A percentile compares a stretch with the other conserved stretches of the same genome.
phyloP scores from a whole-genome alignment of 2,113 vertebrate species.

The Neolamprologus fasciatus region DNA sequence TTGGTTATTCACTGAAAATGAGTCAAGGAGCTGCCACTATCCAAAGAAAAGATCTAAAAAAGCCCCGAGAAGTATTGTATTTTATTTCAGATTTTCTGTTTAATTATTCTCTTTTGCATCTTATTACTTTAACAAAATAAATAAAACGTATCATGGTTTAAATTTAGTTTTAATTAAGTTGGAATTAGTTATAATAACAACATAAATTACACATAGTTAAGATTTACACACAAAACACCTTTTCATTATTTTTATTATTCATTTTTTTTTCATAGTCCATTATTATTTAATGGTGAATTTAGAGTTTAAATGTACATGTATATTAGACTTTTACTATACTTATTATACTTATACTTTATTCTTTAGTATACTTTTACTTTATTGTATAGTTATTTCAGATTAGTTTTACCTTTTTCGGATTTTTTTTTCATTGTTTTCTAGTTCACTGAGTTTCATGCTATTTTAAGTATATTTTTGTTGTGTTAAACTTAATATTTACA shows the following conservation, averaged over 20 bases:
- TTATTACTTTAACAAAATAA: no score
- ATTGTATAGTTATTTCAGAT: not conserved
- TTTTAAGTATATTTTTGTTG: not conserved
- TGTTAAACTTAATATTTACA: not conserved
- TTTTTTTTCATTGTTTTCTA: not conserved
- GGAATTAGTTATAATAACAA: not conserved
- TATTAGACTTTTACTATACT: not conserved
- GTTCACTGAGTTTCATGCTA: not conserved
- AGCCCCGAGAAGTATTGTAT: no score
- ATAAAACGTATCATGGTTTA: not conserved
- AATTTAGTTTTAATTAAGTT: not conserved
- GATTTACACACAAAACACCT: not conserved
- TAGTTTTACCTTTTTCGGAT: not conserved
- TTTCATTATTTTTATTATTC: not conserved
- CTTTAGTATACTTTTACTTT: not conserved
- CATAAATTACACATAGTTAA: not conserved
- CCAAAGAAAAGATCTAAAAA: no score
- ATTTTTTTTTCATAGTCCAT: not conserved
- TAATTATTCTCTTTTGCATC: no score
- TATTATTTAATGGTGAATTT: not conserved
- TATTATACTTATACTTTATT: not conserved
- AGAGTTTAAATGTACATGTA: not conserved
- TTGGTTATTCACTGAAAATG: not conserved
- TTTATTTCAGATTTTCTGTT: no score
- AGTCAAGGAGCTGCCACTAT: not conserved